These are phyloP conservation scores for Sipha flava DNA, from an alignment of 1,140 invertebrate species.

Conservation along the genomic window DNA sequence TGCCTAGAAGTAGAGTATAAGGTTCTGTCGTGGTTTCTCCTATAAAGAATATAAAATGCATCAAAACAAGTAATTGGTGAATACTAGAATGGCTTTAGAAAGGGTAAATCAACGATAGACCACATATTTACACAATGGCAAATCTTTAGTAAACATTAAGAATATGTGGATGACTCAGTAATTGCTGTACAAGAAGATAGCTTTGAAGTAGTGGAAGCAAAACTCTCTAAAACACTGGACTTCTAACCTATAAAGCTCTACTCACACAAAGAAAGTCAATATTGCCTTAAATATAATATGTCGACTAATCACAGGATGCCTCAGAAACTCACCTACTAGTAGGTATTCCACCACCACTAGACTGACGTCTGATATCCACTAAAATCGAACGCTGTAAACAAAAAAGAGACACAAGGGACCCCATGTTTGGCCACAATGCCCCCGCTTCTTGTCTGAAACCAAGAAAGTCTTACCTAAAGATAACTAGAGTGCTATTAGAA, in stretches of 20 bases:
- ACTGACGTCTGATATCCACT: neutral
- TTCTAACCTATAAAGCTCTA: neutral
- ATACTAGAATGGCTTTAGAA: too few species aligned
- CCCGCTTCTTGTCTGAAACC: neutral
- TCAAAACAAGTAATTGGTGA: too few species aligned
- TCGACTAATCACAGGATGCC: conserved; percentile 24
- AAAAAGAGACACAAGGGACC: neutral
- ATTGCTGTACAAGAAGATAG: conserved; percentile 26
- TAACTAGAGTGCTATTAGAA: neutral
- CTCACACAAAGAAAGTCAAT: neutral
- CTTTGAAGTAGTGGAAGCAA: conserved; percentile 16
- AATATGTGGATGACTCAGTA: conserved; percentile 37
- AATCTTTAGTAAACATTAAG: too few species aligned
- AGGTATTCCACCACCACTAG: neutral
- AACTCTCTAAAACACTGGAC: neutral
- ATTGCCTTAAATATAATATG: neutral
- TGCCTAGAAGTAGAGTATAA: too few species aligned
- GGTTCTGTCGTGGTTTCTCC: too few species aligned
- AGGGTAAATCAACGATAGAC: too few species aligned
- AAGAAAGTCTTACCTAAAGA: too few species aligned
- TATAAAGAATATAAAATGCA: too few species aligned
- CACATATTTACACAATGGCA: too few species aligned
- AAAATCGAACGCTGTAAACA: neutral
- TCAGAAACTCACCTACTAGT: conserved; percentile 13
- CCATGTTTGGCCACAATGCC: neutral